Evolutionary conservation across 2,113 vertebrate genomes (phyloP), one percentile per base, ranked within the genome.

Genomic region (Callocephalon fimbriatum): DNA sequence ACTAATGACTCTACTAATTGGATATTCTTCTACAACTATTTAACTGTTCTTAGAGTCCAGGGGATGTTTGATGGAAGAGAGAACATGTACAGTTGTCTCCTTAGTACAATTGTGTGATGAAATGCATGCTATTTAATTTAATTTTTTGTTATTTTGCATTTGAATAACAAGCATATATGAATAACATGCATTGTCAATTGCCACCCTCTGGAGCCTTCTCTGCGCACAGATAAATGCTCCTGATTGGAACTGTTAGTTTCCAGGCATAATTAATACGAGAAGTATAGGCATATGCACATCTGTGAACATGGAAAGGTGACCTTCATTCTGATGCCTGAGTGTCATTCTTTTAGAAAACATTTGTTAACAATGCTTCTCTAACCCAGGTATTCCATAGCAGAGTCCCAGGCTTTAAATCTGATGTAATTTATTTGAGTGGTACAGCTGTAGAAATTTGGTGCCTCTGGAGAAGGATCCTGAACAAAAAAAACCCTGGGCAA

Each of bases 251-350:
- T 56, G 7, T 32, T 70, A 51, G 10, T 45, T 88, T 86, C 73
- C 7, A 54, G 67, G 13, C 13, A 71, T 16, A 70, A 29, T 40
- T 86, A 77, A 37, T 26, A 65, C 8, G 9, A 88, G 70, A 80
- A 14, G 1, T 48, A 13, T 9, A 88, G 42, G 6, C 0, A 0
- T 45, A 54, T 0, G 1, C 65, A 51, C 9, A 44, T 2, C 2
- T 26, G 17, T 20, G 11, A 74, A 53, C 59, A 35, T 6, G 27
- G 22, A 86, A 76, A 83, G 3, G 3, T 25, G 11, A 35, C 11
- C 6, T 27, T 53, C 20, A 10, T 27, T 71, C 40, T 54, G 19
- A 53, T 20, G 45, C 7, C 5, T 37, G 29, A 45, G 12, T 42
- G 29, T 1, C 7, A 31, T 50, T 83, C n/a, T 63, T 62, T 35